Evolutionary conservation across 2,113 vertebrate species (phyloP), one percentile per base, ranked within the genome.

Genomic region (Hepsetus odoe): DNA sequence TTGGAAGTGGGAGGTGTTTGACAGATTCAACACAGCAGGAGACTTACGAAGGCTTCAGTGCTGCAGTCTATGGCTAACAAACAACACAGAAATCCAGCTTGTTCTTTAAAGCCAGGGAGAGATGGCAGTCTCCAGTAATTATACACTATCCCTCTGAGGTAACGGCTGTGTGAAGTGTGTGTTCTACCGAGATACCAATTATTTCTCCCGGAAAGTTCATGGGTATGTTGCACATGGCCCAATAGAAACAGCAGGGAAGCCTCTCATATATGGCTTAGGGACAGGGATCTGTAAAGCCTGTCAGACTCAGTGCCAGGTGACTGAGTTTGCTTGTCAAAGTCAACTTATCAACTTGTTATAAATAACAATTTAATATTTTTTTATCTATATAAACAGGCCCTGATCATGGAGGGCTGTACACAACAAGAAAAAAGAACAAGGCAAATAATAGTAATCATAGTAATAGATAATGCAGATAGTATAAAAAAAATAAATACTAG

Each of bases 1-100:
- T 85, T 81, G 78, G 84, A 85, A 87, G 87, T 86, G 86, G 86
- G 87, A 88, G 83, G 79, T 56, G 58, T 62, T 46, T 75, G 79
- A 80, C 79, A 74, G 84, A 85, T 80, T 85, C 80, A 82, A 78
- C 86, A 70, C 85, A 84, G 81, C 84, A 53, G 67, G 82, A 55
- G 83, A 79, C 65, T 76, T 80, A 75, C 69, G 80, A 77, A 65
- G 58, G 86, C 69, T 84, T 84, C 66, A 75, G 86, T 87, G 87
- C 86, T 85, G 80, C 85, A 82, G 85, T 74, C 79, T 83, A 79
- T 78, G 84, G 44, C 65, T 24, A 42, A 40, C 80, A 55, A 28
- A 59, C 64, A 42, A 76, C 84, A 87, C 81, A 55, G 44, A 30
- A 78, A 55, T 22, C 71, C 75, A 61, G 75, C 76, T 83, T 40